Evolutionary conservation across 2,888 invertebrate genomes (phyloP), one percentile per base, ranked within the genome.

Genomic region (Oxytorus armatus): DNA sequence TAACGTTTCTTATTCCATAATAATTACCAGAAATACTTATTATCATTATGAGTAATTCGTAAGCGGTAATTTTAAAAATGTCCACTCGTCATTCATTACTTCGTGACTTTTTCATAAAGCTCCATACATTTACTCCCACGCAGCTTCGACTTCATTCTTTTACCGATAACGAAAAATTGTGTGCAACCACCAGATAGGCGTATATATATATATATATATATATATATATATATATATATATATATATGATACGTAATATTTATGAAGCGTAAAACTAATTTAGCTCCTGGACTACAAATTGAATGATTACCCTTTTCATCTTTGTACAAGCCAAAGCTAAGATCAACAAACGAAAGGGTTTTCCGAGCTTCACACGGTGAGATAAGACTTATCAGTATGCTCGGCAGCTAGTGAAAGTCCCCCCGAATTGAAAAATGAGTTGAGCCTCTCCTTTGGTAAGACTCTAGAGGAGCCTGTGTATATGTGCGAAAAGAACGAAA

Each of bases 301-400:
- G 68, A 69, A 81, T 53, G 73, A 81, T 81, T 81, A 73, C 39
- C 69, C 80, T 81, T 81, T 74, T 77, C 77, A 77, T 77, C 80
- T 74, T 77, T 73, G 77, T 69, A 69, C 63, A 69, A 73, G 69
- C 68, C 16, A 29, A 25, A 59, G 51, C 61, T 66, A 59, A 74
- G 33, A 53, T 76, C 73, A 75, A 80, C 75, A 75, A 39, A 77
- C 51, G 51, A 47, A 80, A 80, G 57, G 72, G 61, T 21, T 77
- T 51, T 39, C 36, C 25, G 16, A 42, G 69, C 44, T 29, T 33
- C n/a, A n/a, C 42, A 53, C n/a, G n/a, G 18, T 36, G 59, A 51
- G 80, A 82, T 82, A 79, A 83, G 68, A 51, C 83, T 81, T 63
- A 83, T 83, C 82, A 82, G 82, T 82, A 82, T 83, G 77, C 83